Evolutionary conservation across 35 echinoderm and acorn worm genomes (phyloP).

Genomic region (Apostichopus japonicus): DNA sequence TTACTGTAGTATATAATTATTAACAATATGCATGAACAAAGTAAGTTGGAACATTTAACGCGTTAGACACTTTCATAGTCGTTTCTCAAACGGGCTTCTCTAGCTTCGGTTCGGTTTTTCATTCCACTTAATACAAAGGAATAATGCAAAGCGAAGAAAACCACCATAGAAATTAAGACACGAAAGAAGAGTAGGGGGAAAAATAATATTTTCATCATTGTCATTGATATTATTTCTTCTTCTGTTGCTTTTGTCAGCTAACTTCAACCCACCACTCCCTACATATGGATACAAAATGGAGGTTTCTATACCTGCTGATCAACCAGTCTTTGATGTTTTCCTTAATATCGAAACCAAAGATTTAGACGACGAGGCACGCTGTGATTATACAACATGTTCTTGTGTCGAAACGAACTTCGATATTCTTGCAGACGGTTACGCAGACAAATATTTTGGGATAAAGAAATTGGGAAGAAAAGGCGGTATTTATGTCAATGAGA

Average conservation of each 20-base stretch:
- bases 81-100: no score
- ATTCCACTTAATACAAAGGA: no score
- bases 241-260: not conserved
- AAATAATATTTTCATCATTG: no score
- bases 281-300: not conserved
- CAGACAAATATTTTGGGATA: not conserved
- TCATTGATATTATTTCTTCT: not conserved
- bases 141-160: no score
- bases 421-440: not conserved
- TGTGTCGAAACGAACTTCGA: conserved; percentile 24
- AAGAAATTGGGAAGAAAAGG: conserved; percentile 7
- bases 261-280: not conserved
- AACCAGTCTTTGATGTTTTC: not conserved
- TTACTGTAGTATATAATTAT: no score
- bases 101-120: no score
- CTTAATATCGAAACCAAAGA: conserved; percentile 25
- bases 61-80: no score
- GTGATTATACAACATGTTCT: not conserved
- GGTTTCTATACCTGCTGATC: conserved; percentile 23
- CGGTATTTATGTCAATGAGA: not conserved
- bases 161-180: no score
- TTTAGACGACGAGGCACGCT: not conserved
- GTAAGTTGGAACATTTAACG: no score
- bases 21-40: no score
- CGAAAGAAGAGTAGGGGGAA: no score